Conservation (phyloP, 2,888 invertebrate species). For the Crioceris asparagi region DNA sequence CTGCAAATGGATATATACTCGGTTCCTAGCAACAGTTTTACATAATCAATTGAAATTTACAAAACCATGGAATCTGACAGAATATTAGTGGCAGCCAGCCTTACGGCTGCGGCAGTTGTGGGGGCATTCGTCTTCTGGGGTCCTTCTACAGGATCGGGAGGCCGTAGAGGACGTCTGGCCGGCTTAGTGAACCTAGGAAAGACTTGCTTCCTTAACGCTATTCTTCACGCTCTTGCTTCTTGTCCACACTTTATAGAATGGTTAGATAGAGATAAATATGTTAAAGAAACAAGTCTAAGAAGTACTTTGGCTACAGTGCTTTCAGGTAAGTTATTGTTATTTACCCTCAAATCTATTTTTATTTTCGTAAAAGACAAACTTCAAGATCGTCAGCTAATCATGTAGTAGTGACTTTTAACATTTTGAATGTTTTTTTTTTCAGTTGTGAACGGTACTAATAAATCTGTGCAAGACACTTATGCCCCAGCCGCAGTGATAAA, state of each 20-base stretch:
- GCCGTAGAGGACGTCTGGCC: slow-evolving; percentile 57
- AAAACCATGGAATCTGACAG: slow-evolving; percentile 59
- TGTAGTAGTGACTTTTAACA: no score
- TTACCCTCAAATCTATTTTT: no score
- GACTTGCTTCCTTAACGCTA: slow-evolving; percentile 86
- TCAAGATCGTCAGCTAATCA: no score
- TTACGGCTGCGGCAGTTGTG: slow-evolving; percentile 70
- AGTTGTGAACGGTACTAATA: slow-evolving; percentile 66
- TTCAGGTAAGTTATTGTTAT: slow-evolving; percentile 45
- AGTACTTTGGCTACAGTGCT: slow-evolving; percentile 63
- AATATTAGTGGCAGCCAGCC: slow-evolving; percentile 66
- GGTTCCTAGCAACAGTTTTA: no score
- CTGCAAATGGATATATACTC: no score
- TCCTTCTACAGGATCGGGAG: slow-evolving; percentile 49
- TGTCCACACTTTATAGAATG: slow-evolving; percentile 76
- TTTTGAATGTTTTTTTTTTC: slow-evolving; percentile 17
- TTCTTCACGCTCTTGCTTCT: slow-evolving; percentile 82
- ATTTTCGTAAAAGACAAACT: no score
- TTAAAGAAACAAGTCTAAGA: slow-evolving; percentile 60
- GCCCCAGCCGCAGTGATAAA: slow-evolving; percentile 60
- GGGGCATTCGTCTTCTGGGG: slow-evolving; percentile 80
- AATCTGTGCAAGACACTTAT: slow-evolving; percentile 50
- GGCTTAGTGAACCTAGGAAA: slow-evolving; percentile 86
- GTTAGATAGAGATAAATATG: slow-evolving; percentile 57
- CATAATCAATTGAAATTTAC: no score